A percentile compares a stretch with the other conserved stretches of the same genome.
phyloP scores from a whole-genome alignment of 1,140 invertebrate genomes.

The Medauroidea extradentata region DNA sequence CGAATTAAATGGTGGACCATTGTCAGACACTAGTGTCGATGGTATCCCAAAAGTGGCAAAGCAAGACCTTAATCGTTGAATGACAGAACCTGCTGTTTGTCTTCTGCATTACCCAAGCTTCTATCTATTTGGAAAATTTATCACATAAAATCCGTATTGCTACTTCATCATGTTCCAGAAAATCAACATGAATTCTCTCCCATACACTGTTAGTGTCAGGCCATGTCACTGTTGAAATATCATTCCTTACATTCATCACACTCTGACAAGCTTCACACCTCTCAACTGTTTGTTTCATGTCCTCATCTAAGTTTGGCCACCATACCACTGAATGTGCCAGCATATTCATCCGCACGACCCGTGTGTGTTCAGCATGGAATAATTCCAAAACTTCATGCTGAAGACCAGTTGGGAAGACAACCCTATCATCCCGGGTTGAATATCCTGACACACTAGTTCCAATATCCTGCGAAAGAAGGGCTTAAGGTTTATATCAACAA shows the following conservation, averaged over 20 bases:
- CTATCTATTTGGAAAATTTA: constrained; percentile 38
- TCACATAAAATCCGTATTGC: constrained; percentile 35
- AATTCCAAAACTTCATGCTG: constrained; percentile 25
- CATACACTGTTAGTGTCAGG: not conserved
- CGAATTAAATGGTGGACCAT: constrained; percentile 9
- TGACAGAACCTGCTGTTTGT: not conserved
- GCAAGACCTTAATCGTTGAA: not conserved
- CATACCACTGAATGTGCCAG: constrained; percentile 35
- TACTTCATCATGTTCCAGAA: constrained; percentile 29
- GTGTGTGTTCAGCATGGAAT: constrained; percentile 35
- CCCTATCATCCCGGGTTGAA: constrained; percentile 18
- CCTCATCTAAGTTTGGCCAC: constrained; percentile 36
- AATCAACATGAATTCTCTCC: constrained; percentile 35
- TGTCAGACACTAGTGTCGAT: constrained; percentile 5
- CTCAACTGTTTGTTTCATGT: constrained; percentile 24
- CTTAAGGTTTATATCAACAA: not conserved
- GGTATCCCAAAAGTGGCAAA: constrained; percentile 8
- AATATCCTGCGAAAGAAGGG: not conserved
- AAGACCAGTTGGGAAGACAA: constrained; percentile 31
- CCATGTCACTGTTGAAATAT: constrained; percentile 2
- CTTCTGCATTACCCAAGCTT: constrained; percentile 15
- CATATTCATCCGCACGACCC: constrained; percentile 38
- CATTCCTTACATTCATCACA: not conserved
- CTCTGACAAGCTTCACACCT: constrained; percentile 5
- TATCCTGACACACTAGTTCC: not conserved